phyloP scores from a whole-genome alignment of 2,888 invertebrate genomes.

The Ormyrus pomaceus region DNA sequence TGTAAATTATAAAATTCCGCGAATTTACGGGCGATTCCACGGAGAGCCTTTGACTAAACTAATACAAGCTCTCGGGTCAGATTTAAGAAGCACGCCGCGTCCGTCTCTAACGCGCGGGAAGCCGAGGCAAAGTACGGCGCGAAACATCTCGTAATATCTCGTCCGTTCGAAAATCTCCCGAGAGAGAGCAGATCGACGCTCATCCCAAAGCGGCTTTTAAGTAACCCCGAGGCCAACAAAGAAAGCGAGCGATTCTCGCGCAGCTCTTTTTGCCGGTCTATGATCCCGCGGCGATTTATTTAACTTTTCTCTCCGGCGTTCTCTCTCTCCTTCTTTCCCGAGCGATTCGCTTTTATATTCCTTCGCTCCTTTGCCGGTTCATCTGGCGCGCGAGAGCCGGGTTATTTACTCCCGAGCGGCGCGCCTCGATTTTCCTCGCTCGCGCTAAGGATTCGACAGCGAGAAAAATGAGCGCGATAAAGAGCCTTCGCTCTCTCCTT shows the following conservation, averaged over 20 bases:
- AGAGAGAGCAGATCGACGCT: conserved; percentile 9
- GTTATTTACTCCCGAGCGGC: conserved; percentile 50
- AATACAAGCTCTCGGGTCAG: too few relatives aligned
- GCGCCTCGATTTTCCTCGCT: conserved; percentile 37
- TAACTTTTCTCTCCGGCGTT: conserved; percentile 59
- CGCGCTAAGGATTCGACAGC: conserved; percentile 36
- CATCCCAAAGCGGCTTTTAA: conserved; percentile 23
- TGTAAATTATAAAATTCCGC: too few relatives aligned
- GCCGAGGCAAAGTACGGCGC: neutral
- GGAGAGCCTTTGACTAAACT: too few relatives aligned
- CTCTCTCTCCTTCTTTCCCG: neutral
- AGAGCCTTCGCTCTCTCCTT: conserved; percentile 18
- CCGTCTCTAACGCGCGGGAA: neutral
- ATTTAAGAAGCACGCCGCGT: too few relatives aligned
- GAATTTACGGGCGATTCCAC: too few relatives aligned
- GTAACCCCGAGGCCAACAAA: conserved; percentile 54
- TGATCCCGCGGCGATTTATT: conserved; percentile 67
- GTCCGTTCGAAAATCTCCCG: neutral
- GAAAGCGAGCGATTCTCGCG: conserved; percentile 1
- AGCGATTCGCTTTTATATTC: neutral
- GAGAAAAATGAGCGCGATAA: conserved; percentile 53
- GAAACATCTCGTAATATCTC: conserved; percentile 41
- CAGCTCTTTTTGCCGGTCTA: conserved; percentile 54
- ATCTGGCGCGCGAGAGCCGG: conserved; percentile 29
- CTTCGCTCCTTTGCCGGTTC: conserved; percentile 16